Percentiles rank a stretch among this genome's conserved stretches.
phyloP scores from a whole-genome alignment of 2,113 vertebrate genomes.

The Plectropomus leopardus region DNA sequence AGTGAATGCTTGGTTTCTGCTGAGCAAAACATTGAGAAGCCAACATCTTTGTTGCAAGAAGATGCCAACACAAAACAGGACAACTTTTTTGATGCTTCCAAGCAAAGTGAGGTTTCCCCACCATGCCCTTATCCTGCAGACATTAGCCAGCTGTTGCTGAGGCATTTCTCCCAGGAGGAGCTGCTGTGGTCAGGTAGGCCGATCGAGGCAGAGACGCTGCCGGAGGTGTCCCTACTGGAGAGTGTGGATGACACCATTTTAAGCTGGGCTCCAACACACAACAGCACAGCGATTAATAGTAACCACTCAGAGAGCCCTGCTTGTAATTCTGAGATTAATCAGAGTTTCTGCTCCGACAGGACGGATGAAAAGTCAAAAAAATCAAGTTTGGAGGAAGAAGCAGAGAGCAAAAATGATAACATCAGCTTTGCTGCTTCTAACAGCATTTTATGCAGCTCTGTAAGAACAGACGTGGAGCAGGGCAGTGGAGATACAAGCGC shows the following conservation, averaged over 20 bases:
- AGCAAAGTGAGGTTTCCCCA: not conserved
- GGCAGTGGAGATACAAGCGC: constrained; percentile 1
- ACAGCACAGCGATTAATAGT: not conserved
- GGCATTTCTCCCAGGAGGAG: constrained; percentile 85
- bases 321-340: constrained; percentile 2
- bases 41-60: constrained; percentile 1
- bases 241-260: constrained; percentile 81
- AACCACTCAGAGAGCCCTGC: constrained; percentile 12
- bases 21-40: not conserved
- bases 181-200: constrained; percentile 74
- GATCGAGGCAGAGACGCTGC: constrained; percentile 89
- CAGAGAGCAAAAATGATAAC: not conserved
- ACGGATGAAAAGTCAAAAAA: constrained; percentile 28
- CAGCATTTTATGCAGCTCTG: constrained; percentile 23
- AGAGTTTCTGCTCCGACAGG: constrained; percentile 4
- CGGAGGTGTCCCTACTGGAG: constrained; percentile 87
- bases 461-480: constrained; percentile 25
- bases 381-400: constrained; percentile 34
- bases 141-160: constrained; percentile 83
- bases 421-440: constrained; percentile 23
- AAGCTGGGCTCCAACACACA: constrained; percentile 54
- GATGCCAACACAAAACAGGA: constrained; percentile 12
- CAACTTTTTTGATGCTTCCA: not conserved
- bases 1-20: not conserved
- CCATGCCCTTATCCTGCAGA: constrained; percentile 30